Percentiles rank a stretch among this genome's conserved stretches.
Evolutionary conservation across 2,888 invertebrate genomes (phyloP).

Genomic region (Epiblema foenella): DNA sequence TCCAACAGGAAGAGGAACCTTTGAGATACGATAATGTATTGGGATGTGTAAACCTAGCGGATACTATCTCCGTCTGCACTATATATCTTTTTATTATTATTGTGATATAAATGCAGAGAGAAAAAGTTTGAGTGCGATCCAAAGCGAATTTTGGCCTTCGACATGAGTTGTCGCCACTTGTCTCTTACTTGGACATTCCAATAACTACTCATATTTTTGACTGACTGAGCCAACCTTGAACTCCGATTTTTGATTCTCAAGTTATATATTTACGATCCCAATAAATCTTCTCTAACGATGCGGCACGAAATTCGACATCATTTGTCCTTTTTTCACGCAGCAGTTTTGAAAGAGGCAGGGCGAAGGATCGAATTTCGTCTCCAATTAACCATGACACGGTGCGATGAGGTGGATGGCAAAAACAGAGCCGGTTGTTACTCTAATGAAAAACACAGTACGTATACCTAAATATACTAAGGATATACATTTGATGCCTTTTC

Average conservation of each 20-base stretch:
- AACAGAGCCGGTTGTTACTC: not conserved
- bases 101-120: no score
- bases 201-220: not conserved
- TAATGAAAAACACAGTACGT: not conserved
- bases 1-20: no score
- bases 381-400: not conserved
- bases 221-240: not conserved
- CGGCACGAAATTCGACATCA: conserved; percentile 1
- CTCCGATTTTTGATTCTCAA: not conserved
- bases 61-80: no score
- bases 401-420: conserved; percentile 13
- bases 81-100: no score
- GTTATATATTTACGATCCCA: conserved; percentile 2
- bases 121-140: no score
- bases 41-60: no score
- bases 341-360: not conserved
- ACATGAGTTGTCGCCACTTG: no score
- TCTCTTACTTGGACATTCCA: no score
- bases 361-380: conserved; percentile 19
- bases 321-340: not conserved
- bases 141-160: no score
- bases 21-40: no score
- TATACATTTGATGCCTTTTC: conserved; percentile 3
- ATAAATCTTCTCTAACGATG: conserved; percentile 8
- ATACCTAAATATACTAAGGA: not conserved